Evolutionary conservation across 2,797 vertebrate genomes (phyloP).

Genomic region (Catharus ustulatus): DNA sequence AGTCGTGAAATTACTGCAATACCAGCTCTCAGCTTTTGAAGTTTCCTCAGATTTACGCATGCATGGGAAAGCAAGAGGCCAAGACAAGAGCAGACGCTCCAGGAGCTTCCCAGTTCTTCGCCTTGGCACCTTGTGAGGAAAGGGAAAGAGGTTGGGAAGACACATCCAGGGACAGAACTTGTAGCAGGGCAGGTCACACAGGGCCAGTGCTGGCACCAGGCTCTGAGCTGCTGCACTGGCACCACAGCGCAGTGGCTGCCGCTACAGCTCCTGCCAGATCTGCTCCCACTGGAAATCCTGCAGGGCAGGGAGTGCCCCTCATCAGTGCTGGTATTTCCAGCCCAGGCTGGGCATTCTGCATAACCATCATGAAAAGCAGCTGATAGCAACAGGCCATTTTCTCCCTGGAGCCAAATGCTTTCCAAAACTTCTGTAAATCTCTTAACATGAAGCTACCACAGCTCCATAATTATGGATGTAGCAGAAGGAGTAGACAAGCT

Average conservation of each 20-base stretch:
- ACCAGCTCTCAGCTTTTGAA: neutral
- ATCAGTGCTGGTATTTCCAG: neutral
- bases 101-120: neutral
- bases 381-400: neutral
- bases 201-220: accelerated
- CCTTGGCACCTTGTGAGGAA: neutral
- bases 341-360: neutral
- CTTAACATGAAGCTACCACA: neutral
- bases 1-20: too few relatives aligned
- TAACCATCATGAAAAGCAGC: neutral
- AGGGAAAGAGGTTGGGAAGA: neutral
- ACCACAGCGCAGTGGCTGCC: neutral
- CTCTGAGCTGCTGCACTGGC: neutral
- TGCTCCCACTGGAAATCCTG: neutral
- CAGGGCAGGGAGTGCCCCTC: neutral
- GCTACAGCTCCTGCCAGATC: neutral
- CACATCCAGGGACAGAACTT: neutral
- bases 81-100: neutral
- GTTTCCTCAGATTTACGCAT: neutral
- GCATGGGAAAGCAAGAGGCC: neutral
- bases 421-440: neutral
- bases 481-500: constrained; percentile 37
- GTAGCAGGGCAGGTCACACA: accelerated
- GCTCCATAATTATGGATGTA: neutral
- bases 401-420: neutral